Conservation (phyloP, 2,797 vertebrate genomes). For the Sebastiscus albofasciatus region DNA sequence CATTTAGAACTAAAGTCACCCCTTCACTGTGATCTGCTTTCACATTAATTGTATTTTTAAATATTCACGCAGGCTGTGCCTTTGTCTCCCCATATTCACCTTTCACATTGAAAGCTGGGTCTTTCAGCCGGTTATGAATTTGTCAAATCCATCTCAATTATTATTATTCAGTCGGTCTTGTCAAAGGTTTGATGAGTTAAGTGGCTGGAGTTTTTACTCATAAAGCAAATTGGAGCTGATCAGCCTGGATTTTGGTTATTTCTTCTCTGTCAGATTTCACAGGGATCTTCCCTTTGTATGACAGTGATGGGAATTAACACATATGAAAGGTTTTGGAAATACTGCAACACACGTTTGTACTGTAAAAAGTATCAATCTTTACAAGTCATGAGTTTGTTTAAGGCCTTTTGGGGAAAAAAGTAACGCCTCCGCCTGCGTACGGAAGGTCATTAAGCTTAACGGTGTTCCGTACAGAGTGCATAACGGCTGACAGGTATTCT, state of each 20-base stretch:
- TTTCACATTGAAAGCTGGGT: background rate
- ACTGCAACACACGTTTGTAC: background rate
- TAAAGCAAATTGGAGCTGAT: background rate
- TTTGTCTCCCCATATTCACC: background rate
- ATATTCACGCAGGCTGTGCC: background rate
- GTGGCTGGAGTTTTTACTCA: background rate
- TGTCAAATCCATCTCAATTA: background rate
- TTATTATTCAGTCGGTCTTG: background rate
- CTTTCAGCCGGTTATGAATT: background rate
- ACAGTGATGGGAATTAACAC: background rate
- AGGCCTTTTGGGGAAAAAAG: background rate
- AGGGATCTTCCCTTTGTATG: background rate
- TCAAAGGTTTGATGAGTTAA: conserved; percentile 7
- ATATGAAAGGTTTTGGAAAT: background rate
- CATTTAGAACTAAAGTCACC: background rate
- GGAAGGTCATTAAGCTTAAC: too few relatives aligned
- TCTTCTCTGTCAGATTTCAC: conserved; percentile 1
- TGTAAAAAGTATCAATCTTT: background rate
- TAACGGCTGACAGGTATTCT: too few relatives aligned
- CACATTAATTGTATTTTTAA: conserved; percentile 19
- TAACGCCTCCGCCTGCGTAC: too few relatives aligned
- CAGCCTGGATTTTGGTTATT: background rate
- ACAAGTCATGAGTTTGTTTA: background rate
- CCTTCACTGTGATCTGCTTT: background rate
- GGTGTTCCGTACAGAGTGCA: too few relatives aligned